Evolutionary conservation across 2,797 vertebrate genomes (phyloP).

Genomic region (Apogon talboti): DNA sequence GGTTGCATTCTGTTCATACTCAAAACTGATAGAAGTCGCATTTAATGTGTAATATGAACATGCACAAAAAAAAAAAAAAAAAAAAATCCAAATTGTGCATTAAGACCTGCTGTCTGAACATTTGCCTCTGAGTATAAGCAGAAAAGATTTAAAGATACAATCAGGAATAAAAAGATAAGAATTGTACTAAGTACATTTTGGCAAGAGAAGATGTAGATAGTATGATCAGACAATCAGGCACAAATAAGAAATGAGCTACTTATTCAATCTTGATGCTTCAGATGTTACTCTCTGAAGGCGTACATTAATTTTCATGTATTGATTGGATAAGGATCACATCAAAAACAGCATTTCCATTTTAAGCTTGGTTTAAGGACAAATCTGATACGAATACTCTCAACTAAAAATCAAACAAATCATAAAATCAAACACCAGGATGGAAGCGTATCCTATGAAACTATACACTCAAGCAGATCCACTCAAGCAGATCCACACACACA

Average conservation of each 20-base stretch:
- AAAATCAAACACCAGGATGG: not conserved
- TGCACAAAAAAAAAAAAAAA: no score
- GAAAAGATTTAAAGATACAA: no score
- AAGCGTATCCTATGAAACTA: not conserved
- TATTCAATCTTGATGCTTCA: slow-evolving; percentile 10
- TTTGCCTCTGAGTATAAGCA: no score
- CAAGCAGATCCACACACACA: not conserved
- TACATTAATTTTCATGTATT: not conserved
- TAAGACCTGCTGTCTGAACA: no score
- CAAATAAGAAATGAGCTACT: not conserved
- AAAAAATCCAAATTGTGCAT: no score
- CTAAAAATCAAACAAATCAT: not conserved
- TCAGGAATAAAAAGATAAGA: not conserved
- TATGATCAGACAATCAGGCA: not conserved
- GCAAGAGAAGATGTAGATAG: not conserved
- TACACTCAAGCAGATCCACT: slow-evolving; percentile 11
- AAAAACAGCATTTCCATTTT: not conserved
- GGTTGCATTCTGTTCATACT: no score
- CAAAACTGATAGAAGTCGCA: no score
- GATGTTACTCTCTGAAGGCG: not conserved
- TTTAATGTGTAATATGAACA: no score
- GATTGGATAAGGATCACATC: not conserved
- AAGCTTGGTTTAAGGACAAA: not conserved
- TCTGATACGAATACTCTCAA: not conserved
- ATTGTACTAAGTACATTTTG: slow-evolving; percentile 2